Evolutionary conservation across 1,140 invertebrate species (phyloP).

Genomic region (Drosophila kurseongensis): DNA sequence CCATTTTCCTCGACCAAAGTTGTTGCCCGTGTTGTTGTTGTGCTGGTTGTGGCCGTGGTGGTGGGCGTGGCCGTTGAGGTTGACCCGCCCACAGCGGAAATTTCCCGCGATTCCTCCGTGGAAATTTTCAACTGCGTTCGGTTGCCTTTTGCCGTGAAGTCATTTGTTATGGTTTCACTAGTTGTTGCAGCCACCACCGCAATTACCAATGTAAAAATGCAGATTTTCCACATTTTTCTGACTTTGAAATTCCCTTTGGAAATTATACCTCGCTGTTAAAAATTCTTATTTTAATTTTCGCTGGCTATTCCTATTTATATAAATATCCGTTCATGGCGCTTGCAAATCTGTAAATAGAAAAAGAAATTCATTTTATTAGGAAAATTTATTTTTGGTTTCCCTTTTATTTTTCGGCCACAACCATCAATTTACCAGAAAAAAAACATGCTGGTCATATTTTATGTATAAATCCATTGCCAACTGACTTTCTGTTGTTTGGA

Average conservation of each 20-base stretch:
- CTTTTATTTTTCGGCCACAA: not conserved
- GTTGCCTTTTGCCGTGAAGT: constrained; percentile 47
- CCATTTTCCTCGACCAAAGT: constrained; percentile 1
- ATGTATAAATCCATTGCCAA: constrained; percentile 10
- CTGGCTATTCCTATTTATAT: constrained; percentile 8
- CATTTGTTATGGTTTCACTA: constrained; percentile 58
- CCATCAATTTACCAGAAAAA: constrained; percentile 11
- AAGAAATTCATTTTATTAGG: constrained; percentile 33
- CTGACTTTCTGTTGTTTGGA: constrained; percentile 36
- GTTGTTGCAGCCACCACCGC: constrained; percentile 41
- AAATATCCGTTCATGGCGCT: constrained; percentile 40
- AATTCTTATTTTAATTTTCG: constrained; percentile 13
- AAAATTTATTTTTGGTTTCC: constrained; percentile 3
- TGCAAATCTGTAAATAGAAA: constrained; percentile 27
- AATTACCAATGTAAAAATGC: constrained; percentile 78
- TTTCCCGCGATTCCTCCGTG: constrained; percentile 8
- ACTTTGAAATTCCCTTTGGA: constrained; percentile 12
- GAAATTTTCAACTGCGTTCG: constrained; percentile 33
- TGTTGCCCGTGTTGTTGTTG: constrained; percentile 57
- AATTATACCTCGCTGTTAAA: not conserved
- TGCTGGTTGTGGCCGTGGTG: constrained; percentile 70
- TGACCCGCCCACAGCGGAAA: constrained; percentile 38
- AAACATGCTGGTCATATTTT: constrained; percentile 18
- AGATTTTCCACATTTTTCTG: constrained; percentile 74
- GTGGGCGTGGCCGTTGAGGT: constrained; percentile 76